Evolutionary conservation across 2,888 invertebrate genomes (phyloP).

Genomic region (Caenorhabditis drosophilae): DNA sequence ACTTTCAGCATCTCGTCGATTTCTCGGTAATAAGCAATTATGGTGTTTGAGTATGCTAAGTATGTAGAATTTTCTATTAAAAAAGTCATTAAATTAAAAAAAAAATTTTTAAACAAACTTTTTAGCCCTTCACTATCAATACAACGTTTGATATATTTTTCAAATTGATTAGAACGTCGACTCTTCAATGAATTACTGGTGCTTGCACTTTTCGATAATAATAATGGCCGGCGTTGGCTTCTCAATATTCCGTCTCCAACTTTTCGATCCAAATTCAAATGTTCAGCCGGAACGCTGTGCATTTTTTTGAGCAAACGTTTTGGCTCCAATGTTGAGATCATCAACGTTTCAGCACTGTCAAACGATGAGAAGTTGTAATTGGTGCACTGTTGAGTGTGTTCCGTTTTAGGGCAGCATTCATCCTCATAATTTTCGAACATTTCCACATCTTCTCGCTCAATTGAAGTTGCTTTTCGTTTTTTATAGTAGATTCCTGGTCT

Average conservation of each 20-base stretch:
- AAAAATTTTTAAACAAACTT: neutral
- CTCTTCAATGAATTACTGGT: conserved; percentile 33
- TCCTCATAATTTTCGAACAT: conserved; percentile 42
- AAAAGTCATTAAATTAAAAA: no score
- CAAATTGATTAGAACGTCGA: conserved; percentile 40
- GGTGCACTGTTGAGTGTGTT: neutral
- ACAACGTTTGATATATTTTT: conserved; percentile 51
- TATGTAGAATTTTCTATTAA: conserved; percentile 37
- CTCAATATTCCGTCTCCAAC: conserved; percentile 61
- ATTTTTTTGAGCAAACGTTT: conserved; percentile 47
- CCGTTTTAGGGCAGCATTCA: conserved; percentile 9
- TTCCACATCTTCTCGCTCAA: conserved; percentile 36
- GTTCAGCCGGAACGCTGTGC: conserved; percentile 53
- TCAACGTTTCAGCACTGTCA: conserved; percentile 41
- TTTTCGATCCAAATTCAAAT: conserved; percentile 51
- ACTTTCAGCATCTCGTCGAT: conserved; percentile 49
- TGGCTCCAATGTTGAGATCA: conserved; percentile 33
- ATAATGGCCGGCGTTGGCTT: conserved; percentile 21
- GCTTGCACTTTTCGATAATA: conserved; percentile 24
- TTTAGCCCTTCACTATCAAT: conserved; percentile 4
- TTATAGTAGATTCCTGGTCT: conserved; percentile 48
- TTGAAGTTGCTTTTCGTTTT: conserved; percentile 30
- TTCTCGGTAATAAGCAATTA: conserved; percentile 48
- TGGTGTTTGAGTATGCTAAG: conserved; percentile 43
- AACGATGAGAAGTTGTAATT: conserved; percentile 38